phyloP scores from a whole-genome alignment of 2,888 invertebrate genomes.

The Agriotes lineatus region DNA sequence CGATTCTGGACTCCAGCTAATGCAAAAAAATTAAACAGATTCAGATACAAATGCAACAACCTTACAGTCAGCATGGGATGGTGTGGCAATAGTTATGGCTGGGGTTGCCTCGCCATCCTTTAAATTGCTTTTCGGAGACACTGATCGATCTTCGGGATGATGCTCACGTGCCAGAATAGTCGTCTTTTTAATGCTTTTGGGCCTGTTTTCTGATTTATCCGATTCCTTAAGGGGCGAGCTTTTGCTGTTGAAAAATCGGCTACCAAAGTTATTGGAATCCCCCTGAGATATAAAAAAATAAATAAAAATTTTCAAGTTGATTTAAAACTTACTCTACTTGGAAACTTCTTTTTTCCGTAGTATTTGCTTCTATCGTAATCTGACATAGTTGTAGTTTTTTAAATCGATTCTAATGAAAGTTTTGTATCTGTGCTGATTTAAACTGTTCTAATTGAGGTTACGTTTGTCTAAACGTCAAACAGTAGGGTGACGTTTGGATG shows the following conservation, averaged over 20 bases:
- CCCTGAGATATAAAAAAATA: constrained; percentile 33
- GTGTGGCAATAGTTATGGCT: constrained; percentile 29
- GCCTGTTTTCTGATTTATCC: constrained; percentile 40
- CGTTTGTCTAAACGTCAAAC: no score
- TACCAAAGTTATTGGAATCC: constrained; percentile 47
- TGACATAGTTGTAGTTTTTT: constrained; percentile 52
- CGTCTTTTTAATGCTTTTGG: constrained; percentile 67
- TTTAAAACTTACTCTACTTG: constrained; percentile 63
- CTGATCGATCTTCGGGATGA: constrained; percentile 70
- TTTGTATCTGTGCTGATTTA: no score
- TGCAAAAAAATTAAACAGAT: no score
- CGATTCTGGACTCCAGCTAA: constrained; percentile 14
- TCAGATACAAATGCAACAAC: no score
- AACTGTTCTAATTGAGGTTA: no score
- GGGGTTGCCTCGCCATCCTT: constrained; percentile 57
- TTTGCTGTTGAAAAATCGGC: constrained; percentile 54
- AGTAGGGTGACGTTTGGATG: no score
- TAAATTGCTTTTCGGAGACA: constrained; percentile 67
- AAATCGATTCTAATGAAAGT: no score
- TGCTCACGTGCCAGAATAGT: constrained; percentile 80
- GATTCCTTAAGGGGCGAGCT: constrained; percentile 47
- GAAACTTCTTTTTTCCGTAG: constrained; percentile 69
- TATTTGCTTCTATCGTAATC: constrained; percentile 61
- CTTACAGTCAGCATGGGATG: constrained; percentile 34
- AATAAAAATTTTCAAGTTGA: neutral